phyloP scores from a whole-genome alignment of 2,797 vertebrate species.

The Pelodytes ibericus region DNA sequence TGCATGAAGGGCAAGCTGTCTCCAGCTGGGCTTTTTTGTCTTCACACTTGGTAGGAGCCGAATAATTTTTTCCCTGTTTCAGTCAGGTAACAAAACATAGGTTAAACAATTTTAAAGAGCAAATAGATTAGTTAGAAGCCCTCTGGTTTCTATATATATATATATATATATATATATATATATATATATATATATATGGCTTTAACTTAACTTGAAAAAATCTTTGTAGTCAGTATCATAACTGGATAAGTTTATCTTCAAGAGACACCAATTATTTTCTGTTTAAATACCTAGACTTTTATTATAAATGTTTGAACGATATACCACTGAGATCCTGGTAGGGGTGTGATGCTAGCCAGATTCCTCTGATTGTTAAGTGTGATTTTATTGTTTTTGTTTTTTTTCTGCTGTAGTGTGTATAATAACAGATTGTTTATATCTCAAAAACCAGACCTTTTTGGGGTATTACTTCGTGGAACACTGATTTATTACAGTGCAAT shows the following conservation, averaged over 20 bases:
- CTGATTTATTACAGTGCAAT: neutral
- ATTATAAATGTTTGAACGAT: conserved; percentile 13
- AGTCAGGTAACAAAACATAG: neutral
- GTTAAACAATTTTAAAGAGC: neutral
- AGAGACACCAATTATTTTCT: conserved; percentile 12
- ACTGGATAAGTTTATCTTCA: conserved; percentile 11
- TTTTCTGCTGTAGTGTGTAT: neutral
- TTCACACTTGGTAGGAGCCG: neutral
- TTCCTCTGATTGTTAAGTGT: neutral
- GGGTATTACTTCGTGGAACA: neutral
- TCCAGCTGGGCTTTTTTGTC: neutral
- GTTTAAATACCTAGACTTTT: conserved; percentile 21
- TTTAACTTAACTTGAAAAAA: neutral
- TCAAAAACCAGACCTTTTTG: conserved; percentile 3
- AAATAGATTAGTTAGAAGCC: neutral
- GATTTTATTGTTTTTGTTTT: no score
- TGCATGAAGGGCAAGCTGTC: neutral
- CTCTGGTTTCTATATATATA: no score
- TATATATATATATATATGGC: no score
- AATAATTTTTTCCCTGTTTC: neutral
- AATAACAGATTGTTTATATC: conserved; percentile 1
- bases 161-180: no score
- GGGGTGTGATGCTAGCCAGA: conserved; percentile 24
- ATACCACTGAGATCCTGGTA: conserved; percentile 20
- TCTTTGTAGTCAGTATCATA: neutral